These are phyloP conservation scores for Etia nguti DNA, from an alignment of 2,113 vertebrate genomes.

Conservation along the genomic window DNA sequence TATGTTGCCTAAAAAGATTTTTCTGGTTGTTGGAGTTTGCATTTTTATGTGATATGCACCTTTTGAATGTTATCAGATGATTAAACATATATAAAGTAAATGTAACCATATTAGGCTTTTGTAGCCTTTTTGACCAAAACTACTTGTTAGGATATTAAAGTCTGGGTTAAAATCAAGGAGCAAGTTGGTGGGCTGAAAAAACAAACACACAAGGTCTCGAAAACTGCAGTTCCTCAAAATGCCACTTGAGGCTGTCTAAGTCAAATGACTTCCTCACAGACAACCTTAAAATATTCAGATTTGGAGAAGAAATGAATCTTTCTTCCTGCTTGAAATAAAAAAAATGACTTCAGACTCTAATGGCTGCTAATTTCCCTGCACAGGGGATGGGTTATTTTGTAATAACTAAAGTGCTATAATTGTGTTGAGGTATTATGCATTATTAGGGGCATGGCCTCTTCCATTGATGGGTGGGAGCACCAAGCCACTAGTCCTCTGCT, in stretches of 20 bases:
- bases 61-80: not conserved
- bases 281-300: not conserved
- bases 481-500: not conserved
- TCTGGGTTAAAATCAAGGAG: not conserved
- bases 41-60: not conserved
- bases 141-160: not conserved
- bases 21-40: not conserved
- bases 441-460: not conserved
- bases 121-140: not conserved
- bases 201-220: rapidly evolving
- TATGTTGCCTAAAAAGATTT: not conserved
- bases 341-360: not conserved
- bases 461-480: not conserved
- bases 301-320: not conserved
- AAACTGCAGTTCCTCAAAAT: not conserved
- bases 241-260: not conserved
- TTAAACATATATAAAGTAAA: not conserved
- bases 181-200: not conserved
- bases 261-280: not conserved
- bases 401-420: not conserved
- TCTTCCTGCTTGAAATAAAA: not conserved
- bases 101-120: not conserved
- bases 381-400: not conserved
- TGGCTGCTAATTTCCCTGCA: not conserved
- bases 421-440: not conserved